Conservation (phyloP, 2,888 invertebrate species). For the Microctonus aethiopoides region DNA sequence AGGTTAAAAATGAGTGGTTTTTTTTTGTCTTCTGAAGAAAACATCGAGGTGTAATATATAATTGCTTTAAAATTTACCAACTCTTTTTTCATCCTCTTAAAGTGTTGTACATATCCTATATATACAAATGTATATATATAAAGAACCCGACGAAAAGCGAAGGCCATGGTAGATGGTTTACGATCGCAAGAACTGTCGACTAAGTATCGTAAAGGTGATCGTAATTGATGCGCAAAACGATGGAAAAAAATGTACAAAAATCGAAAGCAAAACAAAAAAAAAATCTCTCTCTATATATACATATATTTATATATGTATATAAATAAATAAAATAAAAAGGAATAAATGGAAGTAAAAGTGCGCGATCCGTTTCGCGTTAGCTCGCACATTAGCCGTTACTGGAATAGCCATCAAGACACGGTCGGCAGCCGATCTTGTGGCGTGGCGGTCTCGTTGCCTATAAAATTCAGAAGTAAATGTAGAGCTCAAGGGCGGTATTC, state of each 20-base stretch:
- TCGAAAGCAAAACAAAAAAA: background rate
- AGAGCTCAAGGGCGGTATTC: constrained; percentile 61
- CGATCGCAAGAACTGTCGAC: constrained; percentile 54
- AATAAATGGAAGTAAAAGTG: background rate
- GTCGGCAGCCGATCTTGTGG: constrained; percentile 35
- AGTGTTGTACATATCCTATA: constrained; percentile 20
- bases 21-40: background rate
- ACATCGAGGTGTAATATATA: background rate
- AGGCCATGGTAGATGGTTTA: constrained; percentile 48
- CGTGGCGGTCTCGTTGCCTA: constrained; percentile 45
- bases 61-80: constrained; percentile 1
- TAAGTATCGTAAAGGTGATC: constrained; percentile 59
- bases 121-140: too few species aligned
- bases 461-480: constrained; percentile 61
- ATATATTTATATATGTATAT: too few species aligned
- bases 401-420: constrained; percentile 55
- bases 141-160: constrained; percentile 22
- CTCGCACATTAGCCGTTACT: constrained; percentile 58
- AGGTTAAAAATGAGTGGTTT: too few species aligned
- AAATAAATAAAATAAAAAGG: background rate
- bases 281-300: too few species aligned
- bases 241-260: background rate
- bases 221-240: constrained; percentile 59
- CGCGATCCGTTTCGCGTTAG: constrained; percentile 53
- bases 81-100: background rate